Evolutionary conservation across 2,888 invertebrate species (phyloP).

Genomic region (Atethmia centrago): DNA sequence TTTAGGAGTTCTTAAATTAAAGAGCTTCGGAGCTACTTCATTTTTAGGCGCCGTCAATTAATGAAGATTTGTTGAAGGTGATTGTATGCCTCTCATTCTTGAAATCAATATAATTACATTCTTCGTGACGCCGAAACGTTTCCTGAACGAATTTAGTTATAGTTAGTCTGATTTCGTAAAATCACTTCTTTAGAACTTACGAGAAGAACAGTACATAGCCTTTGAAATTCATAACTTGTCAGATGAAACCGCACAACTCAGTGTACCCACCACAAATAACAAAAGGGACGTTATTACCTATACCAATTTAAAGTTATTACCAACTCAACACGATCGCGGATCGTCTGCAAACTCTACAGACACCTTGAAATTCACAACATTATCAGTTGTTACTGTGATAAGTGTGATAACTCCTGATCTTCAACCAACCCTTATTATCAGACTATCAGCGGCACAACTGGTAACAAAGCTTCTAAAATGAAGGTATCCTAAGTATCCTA

Average conservation of each 20-base stretch:
- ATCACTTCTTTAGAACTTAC: background rate
- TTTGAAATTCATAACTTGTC: background rate
- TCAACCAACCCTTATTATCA: conserved; percentile 33
- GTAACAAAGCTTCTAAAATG: background rate
- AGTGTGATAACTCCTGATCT: conserved; percentile 18
- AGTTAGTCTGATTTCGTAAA: background rate
- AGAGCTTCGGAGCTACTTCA: conserved; percentile 19
- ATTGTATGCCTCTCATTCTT: background rate
- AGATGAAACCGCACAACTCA: too few species aligned
- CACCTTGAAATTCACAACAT: conserved; percentile 23
- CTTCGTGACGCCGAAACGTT: background rate
- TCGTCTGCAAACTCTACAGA: conserved; percentile 6
- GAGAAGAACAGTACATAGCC: background rate
- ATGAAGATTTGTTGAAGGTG: background rate
- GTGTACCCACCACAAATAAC: background rate
- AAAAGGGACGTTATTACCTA: background rate
- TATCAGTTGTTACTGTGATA: conserved; percentile 29
- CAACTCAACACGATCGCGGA: conserved; percentile 18
- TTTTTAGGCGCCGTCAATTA: background rate
- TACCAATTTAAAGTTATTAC: background rate
- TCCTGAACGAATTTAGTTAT: background rate
- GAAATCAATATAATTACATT: background rate
- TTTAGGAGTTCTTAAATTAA: conserved; percentile 28
- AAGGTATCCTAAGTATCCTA: background rate
- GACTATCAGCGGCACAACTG: conserved; percentile 6